Evolutionary conservation across 2,797 vertebrate species (phyloP).

Genomic region (Adelosebastes latens): DNA sequence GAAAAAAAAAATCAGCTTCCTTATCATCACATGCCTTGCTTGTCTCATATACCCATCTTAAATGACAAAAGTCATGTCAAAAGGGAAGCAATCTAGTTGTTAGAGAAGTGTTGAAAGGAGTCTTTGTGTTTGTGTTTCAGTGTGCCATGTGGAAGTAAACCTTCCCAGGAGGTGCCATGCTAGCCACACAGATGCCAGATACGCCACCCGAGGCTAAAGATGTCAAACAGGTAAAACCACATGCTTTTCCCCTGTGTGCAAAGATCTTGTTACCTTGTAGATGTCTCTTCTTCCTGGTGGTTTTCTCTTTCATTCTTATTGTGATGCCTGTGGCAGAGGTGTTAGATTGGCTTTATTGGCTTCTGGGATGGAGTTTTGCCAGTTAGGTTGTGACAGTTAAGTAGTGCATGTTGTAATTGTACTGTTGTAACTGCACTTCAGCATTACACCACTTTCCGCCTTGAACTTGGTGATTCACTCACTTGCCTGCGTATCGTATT

Average conservation of each 20-base stretch:
- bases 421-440: not conserved
- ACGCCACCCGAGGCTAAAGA: slow-evolving; percentile 82
- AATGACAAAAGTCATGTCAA: not conserved
- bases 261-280: not conserved
- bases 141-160: slow-evolving; percentile 79
- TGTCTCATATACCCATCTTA: not conserved
- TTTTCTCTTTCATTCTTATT: not conserved
- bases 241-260: not conserved
- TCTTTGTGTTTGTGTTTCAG: slow-evolving; percentile 68
- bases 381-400: not conserved
- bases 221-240: slow-evolving; percentile 85
- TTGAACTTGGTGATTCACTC: not conserved
- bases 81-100: not conserved
- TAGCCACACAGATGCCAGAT: slow-evolving; percentile 86
- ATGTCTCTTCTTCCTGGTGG: not conserved
- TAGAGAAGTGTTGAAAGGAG: not conserved
- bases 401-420: slow-evolving; percentile 1
- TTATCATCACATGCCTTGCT: slow-evolving; percentile 34
- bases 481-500: not conserved
- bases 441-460: not conserved
- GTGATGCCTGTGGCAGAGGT: not conserved
- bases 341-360: not conserved
- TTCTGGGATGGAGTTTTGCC: not conserved
- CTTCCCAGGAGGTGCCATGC: slow-evolving; percentile 84
- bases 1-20: slow-evolving; percentile 5